Evolutionary conservation across 2,797 vertebrate species (phyloP), one percentile per base, ranked within the genome.

Genomic region (Dermochelys coriacea): DNA sequence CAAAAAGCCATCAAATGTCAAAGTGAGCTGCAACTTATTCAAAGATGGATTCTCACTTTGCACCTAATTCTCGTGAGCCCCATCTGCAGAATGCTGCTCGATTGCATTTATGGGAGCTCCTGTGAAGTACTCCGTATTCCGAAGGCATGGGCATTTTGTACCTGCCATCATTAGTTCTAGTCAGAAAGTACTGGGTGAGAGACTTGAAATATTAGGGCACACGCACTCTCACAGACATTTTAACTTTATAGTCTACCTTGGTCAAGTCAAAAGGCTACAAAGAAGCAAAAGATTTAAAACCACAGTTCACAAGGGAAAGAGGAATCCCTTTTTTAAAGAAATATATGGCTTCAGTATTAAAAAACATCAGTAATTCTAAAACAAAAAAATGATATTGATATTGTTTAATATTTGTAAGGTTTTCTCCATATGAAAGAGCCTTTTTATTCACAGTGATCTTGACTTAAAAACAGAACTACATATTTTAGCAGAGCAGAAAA

Each of bases 381-480:
- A 68, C 64, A 68, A 68, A 37, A 68, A 54, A 54, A 52, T 52
- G 19, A 52, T 52, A 19, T 37, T 68, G 18, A 18, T 68, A 68
- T 37, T 68, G 31, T 34, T 61, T 64, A 27, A 68, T n/a, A n/a
- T 68, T 34, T 34, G 34, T 8, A 34, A 68, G 16, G 15, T 21
- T 68, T 68, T 37, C 19, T 68, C 88, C 91, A 91, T 16, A 88
- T 55, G 80, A 45, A 95, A 90, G 88, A 91, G 25, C 27, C 41
- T 80, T 94, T 93, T 96, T 95, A 94, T 95, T 54, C 82, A 86
- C 21, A 37, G 79, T 68, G 68, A 91, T 85, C n/a, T 85, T 68
- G 55, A 57, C 25, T 57, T 57, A 88, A 84, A 34, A 90, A 68
- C 15, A 94, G 85, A 84, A 87, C 59, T 37, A 68, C 71, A 59